phyloP scores from a whole-genome alignment of 2,888 invertebrate genomes.

The Eupsilia transversa region DNA sequence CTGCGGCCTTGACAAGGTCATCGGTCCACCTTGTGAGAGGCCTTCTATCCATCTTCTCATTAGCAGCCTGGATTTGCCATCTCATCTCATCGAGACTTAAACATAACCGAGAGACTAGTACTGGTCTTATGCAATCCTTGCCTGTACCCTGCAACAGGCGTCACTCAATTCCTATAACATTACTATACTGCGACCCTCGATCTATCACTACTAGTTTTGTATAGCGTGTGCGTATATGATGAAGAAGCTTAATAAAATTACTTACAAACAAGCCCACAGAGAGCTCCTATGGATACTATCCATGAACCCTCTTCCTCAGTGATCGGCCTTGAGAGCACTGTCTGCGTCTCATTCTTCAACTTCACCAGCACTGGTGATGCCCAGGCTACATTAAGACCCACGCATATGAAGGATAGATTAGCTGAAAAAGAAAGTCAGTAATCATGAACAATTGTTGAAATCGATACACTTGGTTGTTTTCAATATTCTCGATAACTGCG shows the following conservation, averaged over 20 bases:
- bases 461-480: not conserved
- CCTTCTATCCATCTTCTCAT: too few species aligned
- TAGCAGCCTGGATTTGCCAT: too few species aligned
- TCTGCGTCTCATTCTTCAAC: constrained; percentile 63
- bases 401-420: constrained; percentile 29
- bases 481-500: not conserved
- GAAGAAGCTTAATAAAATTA: not conserved
- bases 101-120: too few species aligned
- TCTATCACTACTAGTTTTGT: not conserved
- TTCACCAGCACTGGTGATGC: constrained; percentile 76
- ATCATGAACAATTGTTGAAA: not conserved
- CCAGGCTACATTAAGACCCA: constrained; percentile 70
- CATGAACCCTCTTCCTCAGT: constrained; percentile 72
- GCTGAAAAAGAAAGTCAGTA: constrained; percentile 9
- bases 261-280: constrained; percentile 58
- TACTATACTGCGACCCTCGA: not conserved
- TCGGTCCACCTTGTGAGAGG: too few species aligned
- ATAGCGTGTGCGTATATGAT: not conserved
- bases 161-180: not conserved
- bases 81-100: too few species aligned
- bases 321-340: constrained; percentile 64
- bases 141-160: too few species aligned
- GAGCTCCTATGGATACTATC: constrained; percentile 71
- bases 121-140: too few species aligned
- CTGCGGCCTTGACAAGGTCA: too few species aligned